A percentile compares a stretch with the other conserved stretches of the same genome.
phyloP scores from a whole-genome alignment of 2,888 invertebrate genomes.

The Macropis europaea region DNA sequence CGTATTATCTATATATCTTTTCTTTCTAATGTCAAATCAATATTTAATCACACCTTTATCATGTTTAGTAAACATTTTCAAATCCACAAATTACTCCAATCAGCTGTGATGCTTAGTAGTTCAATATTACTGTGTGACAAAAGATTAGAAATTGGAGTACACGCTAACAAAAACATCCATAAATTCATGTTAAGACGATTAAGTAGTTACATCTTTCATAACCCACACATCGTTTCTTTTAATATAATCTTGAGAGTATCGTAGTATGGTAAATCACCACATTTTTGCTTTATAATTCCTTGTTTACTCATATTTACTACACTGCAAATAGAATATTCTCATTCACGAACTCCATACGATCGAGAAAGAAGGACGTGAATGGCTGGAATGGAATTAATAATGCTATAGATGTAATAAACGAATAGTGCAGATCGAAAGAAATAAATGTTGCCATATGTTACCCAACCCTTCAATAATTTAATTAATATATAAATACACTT shows the following conservation, averaged over 20 bases:
- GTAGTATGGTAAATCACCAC: constrained; percentile 20
- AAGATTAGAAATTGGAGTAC: constrained; percentile 18
- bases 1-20: constrained; percentile 8
- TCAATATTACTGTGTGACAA: constrained; percentile 1
- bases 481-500: constrained; percentile 6
- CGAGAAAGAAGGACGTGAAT: constrained; percentile 21
- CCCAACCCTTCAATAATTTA: neutral
- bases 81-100: constrained; percentile 18
- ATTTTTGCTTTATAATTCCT: constrained; percentile 23
- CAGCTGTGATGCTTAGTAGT: neutral
- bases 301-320: constrained; percentile 26
- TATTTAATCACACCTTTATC: neutral
- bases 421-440: constrained; percentile 40
- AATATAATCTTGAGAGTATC: constrained; percentile 26
- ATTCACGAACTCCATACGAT: constrained; percentile 25
- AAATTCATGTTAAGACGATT: constrained; percentile 38
- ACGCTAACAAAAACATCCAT: constrained; percentile 10
- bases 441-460: neutral
- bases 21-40: constrained; percentile 14
- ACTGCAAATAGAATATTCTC: constrained; percentile 17
- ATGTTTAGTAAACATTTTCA: constrained; percentile 9
- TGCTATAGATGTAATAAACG: constrained; percentile 24
- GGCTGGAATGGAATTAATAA: constrained; percentile 42
- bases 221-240: constrained; percentile 18
- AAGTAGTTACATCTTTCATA: constrained; percentile 42